Evolutionary conservation across 1,140 invertebrate genomes (phyloP).

Genomic region (Drosophila azteca): DNA sequence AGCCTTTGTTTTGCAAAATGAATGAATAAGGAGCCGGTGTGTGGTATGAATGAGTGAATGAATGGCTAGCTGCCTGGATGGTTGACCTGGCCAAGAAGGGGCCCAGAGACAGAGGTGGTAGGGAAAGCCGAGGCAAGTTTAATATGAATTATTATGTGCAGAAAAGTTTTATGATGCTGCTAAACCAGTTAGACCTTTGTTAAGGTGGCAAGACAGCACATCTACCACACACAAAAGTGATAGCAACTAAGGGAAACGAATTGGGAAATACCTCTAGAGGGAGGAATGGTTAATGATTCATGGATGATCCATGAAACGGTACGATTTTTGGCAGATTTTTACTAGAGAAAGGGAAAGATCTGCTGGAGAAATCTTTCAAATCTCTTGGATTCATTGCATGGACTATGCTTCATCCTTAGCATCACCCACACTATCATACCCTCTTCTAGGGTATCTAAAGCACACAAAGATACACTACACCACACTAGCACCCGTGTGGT

Average conservation of each 20-base stretch:
- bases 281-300: too few relatives aligned
- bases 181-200: constrained; percentile 31
- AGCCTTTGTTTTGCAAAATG: constrained; percentile 65
- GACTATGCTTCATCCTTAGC: too few relatives aligned
- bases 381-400: too few relatives aligned
- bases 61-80: constrained; percentile 13
- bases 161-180: constrained; percentile 70
- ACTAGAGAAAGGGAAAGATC: too few relatives aligned
- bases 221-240: background rate
- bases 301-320: too few relatives aligned
- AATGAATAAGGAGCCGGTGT: constrained; percentile 23
- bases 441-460: too few relatives aligned
- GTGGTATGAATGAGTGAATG: constrained; percentile 40
- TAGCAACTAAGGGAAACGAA: too few relatives aligned
- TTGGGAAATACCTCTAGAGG: constrained; percentile 4
- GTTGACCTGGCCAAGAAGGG: constrained; percentile 21
- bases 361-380: too few relatives aligned
- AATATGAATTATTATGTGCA: constrained; percentile 80
- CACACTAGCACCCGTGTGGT: too few relatives aligned
- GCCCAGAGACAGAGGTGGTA: constrained; percentile 10
- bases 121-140: constrained; percentile 50
- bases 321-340: too few relatives aligned
- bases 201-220: constrained; percentile 9
- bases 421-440: too few relatives aligned
- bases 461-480: too few relatives aligned